These are phyloP conservation scores for Psettodes erumei DNA, from an alignment of 2,113 vertebrate species.

Conservation along the genomic window DNA sequence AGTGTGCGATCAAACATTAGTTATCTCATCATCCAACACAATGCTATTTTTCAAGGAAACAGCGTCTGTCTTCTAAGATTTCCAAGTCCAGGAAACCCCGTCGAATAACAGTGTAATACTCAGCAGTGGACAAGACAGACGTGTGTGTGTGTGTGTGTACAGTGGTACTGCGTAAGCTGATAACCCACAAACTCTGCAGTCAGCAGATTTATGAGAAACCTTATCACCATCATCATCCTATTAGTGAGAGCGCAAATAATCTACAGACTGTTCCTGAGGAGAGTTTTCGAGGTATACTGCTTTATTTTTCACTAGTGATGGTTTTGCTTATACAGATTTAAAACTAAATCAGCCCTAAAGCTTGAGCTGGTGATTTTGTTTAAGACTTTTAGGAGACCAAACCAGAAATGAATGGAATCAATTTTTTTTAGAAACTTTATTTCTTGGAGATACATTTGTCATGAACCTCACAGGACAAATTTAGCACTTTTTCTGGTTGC, in stretches of 20 bases:
- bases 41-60: background rate
- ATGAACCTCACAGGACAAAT: too few species aligned
- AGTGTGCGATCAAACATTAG: background rate
- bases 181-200: conserved; percentile 72
- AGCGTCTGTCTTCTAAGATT: background rate
- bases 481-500: background rate
- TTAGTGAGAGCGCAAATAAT: conserved; percentile 42
- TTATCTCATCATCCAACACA: background rate
- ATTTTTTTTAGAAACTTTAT: conserved; percentile 14
- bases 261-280: background rate
- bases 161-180: conserved; percentile 74
- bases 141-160: conserved; percentile 23
- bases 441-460: background rate
- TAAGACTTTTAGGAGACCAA: background rate
- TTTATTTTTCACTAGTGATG: background rate
- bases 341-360: background rate
- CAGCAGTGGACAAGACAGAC: background rate
- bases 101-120: background rate
- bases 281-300: background rate
- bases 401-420: background rate
- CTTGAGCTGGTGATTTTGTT: background rate
- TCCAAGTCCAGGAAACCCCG: conserved; percentile 2
- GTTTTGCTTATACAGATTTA: background rate
- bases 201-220: conserved; percentile 75
- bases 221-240: conserved; percentile 69